These are phyloP conservation scores for Polypedilum pembai DNA, from an alignment of 1,140 invertebrate genomes.

Conservation along the genomic window DNA sequence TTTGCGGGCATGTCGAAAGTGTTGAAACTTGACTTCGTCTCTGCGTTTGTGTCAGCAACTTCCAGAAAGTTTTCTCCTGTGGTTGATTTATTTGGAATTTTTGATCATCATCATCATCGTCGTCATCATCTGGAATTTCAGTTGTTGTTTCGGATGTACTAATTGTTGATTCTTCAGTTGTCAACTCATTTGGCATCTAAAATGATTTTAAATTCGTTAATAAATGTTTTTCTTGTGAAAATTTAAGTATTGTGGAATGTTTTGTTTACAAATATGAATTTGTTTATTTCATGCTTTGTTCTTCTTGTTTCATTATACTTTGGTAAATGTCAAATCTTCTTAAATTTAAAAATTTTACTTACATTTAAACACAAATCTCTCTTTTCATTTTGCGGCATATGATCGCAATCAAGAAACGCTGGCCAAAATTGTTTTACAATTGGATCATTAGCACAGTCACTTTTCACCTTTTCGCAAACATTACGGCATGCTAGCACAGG, in stretches of 20 bases:
- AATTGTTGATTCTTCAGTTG: neutral
- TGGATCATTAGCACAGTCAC: conserved; percentile 58
- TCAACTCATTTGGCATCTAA: conserved; percentile 15
- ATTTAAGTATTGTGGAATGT: too few relatives aligned
- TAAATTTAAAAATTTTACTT: neutral
- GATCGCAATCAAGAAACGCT: conserved; percentile 64
- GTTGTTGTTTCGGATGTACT: neutral
- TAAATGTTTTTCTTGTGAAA: too few relatives aligned
- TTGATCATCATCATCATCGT: neutral
- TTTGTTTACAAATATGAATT: too few relatives aligned
- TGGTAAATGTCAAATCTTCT: too few relatives aligned
- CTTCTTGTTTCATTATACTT: too few relatives aligned
- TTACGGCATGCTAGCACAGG: conserved; percentile 81
- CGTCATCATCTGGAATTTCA: neutral
- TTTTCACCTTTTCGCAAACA: conserved; percentile 72
- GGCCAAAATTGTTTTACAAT: conserved; percentile 71
- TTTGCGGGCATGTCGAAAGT: conserved; percentile 37
- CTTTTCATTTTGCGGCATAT: conserved; percentile 48
- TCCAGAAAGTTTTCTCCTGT: conserved; percentile 1
- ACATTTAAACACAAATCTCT: conserved; percentile 51
- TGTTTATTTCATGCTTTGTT: too few relatives aligned
- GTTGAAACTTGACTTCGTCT: conserved; percentile 30
- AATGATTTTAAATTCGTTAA: neutral
- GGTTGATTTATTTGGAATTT: conserved; percentile 27
- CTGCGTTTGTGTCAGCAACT: conserved; percentile 31